phyloP scores from a whole-genome alignment of 2,797 vertebrate species.

The Poecilia gillii region DNA sequence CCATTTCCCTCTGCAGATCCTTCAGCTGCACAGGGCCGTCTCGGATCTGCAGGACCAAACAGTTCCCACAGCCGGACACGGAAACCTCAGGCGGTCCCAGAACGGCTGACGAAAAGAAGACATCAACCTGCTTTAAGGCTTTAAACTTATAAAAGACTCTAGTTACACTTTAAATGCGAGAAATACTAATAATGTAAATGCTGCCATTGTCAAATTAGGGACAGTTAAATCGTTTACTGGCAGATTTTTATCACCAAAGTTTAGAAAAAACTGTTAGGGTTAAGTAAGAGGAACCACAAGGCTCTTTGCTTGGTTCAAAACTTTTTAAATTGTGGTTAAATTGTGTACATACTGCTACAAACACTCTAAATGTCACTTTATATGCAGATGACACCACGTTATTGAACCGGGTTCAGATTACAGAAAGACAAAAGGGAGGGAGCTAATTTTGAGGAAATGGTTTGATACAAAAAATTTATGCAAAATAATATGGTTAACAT shows the following conservation, averaged over 20 bases:
- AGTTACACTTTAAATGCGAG: not conserved
- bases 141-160: not conserved
- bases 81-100: conserved; percentile 63
- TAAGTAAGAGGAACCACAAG: not conserved
- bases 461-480: not conserved
- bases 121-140: not conserved
- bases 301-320: not conserved
- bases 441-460: not conserved
- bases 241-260: not conserved
- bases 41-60: conserved; percentile 63
- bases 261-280: not conserved
- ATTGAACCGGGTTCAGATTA: not conserved
- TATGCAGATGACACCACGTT: not conserved
- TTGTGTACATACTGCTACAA: not conserved
- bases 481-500: not conserved
- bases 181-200: not conserved
- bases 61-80: conserved; percentile 74
- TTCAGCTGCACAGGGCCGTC: conserved; percentile 16
- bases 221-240: not conserved
- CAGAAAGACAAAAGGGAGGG: not conserved
- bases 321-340: not conserved
- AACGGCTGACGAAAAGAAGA: conserved; percentile 48
- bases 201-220: not conserved
- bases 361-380: not conserved
- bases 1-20: conserved; percentile 12